These are phyloP conservation scores for Eugnorisma glareosa DNA, from an alignment of 2,888 invertebrate genomes.

Conservation along the genomic window DNA sequence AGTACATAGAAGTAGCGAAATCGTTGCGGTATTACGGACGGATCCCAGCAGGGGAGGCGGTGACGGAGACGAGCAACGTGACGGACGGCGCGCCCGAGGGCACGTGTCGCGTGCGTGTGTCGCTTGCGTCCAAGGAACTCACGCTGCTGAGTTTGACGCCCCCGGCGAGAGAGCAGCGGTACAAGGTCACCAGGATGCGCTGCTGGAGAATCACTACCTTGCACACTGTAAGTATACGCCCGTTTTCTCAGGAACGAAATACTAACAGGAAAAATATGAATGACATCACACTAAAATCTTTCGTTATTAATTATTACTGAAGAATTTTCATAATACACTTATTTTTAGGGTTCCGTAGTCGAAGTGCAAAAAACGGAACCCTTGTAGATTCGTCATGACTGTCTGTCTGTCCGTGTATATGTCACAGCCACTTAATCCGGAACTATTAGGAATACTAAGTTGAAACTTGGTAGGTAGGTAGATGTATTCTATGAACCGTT, in stretches of 20 bases:
- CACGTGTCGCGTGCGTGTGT: conserved; percentile 90
- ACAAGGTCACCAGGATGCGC: conserved; percentile 98
- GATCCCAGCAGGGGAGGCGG: conserved; percentile 90
- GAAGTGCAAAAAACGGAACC: too few species aligned
- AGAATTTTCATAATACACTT: neutral
- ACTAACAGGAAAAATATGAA: neutral
- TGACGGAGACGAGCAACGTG: conserved; percentile 80
- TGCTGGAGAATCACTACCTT: conserved; percentile 99
- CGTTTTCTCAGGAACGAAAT: neutral
- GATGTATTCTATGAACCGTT: too few species aligned
- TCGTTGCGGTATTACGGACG: conserved; percentile 97
- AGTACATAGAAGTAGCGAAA: conserved; percentile 96
- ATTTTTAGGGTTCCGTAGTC: too few species aligned
- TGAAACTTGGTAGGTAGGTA: too few species aligned
- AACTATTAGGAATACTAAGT: too few species aligned
- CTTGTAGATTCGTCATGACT: too few species aligned
- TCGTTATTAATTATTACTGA: neutral
- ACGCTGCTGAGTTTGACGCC: conserved; percentile 92
- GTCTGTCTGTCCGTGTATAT: too few species aligned
- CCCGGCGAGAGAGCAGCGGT: conserved; percentile 95
- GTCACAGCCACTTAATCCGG: too few species aligned
- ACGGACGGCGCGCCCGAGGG: conserved; percentile 70
- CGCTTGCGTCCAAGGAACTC: conserved; percentile 96
- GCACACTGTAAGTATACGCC: conserved; percentile 91
- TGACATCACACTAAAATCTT: neutral